Evolutionary conservation across 2,113 vertebrate species (phyloP).

Genomic region (Baryphthengus martii): DNA sequence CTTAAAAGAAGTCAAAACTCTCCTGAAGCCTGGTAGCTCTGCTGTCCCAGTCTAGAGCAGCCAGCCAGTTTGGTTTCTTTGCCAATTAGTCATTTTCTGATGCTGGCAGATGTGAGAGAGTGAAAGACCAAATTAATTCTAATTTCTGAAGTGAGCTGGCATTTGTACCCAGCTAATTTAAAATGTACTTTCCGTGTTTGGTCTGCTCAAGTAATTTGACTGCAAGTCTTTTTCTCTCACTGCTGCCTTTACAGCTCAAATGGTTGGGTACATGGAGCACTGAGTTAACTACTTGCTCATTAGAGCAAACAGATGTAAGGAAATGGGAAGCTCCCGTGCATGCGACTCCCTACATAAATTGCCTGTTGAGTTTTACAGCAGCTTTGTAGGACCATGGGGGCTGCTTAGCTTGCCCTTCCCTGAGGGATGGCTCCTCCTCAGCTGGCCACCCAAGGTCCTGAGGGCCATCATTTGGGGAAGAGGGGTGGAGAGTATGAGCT

Average conservation of each 20-base stretch:
- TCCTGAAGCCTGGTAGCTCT: background rate
- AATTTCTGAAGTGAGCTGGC: slow-evolving; percentile 17
- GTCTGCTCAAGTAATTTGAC: slow-evolving; percentile 11
- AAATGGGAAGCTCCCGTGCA: fast-evolving
- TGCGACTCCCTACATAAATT: fast-evolving
- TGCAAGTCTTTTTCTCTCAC: background rate
- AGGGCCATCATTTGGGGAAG: background rate
- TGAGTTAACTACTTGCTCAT: background rate
- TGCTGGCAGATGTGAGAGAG: background rate
- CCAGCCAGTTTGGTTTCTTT: background rate
- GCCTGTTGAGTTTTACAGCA: background rate
- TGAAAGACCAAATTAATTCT: slow-evolving; percentile 32
- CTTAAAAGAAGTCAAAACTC: background rate
- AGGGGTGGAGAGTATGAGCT: background rate
- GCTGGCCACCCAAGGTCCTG: background rate
- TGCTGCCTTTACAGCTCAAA: background rate
- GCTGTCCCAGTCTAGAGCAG: background rate
- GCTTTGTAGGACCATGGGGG: background rate
- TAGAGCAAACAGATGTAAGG: background rate
- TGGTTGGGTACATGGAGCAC: background rate
- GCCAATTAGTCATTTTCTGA: background rate
- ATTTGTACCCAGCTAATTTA: slow-evolving; percentile 10
- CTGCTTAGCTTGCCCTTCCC: fast-evolving
- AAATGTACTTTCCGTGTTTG: slow-evolving; percentile 7
- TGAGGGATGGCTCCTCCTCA: background rate